Evolutionary conservation across 1,140 invertebrate genomes (phyloP).

Genomic region (Schlechtendalia chinensis): DNA sequence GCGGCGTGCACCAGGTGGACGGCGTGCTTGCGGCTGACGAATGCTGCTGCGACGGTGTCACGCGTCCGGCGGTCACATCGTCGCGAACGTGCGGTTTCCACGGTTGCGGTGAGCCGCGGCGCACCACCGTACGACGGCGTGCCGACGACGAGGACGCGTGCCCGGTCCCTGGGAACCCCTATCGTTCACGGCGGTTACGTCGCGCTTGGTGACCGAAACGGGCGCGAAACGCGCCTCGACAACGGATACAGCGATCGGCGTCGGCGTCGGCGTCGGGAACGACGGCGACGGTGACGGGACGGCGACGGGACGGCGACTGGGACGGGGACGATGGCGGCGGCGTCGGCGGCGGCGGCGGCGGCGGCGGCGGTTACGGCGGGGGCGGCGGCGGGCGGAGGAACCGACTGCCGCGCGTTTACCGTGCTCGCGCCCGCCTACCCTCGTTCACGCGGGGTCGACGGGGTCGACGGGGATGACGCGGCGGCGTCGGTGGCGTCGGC

Average conservation of each 20-base stretch:
- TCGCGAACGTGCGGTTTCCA: neutral
- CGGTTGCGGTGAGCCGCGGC: slow-evolving; percentile 13
- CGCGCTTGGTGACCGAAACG: neutral
- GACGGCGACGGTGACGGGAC: neutral
- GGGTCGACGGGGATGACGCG: too few relatives aligned
- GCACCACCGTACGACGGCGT: slow-evolving; percentile 29
- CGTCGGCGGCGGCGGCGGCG: too few relatives aligned
- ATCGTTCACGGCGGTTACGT: slow-evolving; percentile 14
- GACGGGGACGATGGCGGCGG: too few relatives aligned
- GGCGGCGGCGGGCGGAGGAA: too few relatives aligned
- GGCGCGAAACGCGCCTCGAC: neutral
- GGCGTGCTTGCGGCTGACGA: neutral
- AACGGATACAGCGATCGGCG: neutral
- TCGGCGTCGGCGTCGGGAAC: too few relatives aligned
- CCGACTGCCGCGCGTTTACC: too few relatives aligned
- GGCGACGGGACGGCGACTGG: too few relatives aligned
- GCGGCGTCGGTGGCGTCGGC: too few relatives aligned
- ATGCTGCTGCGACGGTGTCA: neutral
- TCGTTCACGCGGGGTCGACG: too few relatives aligned
- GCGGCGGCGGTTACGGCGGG: too few relatives aligned
- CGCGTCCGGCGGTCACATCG: slow-evolving; percentile 22
- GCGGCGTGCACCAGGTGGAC: neutral
- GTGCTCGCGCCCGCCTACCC: too few relatives aligned
- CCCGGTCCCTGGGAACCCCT: slow-evolving; percentile 39
- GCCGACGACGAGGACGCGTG: slow-evolving; percentile 38